phyloP scores from a whole-genome alignment of 2,113 vertebrate species.

The Thermophis baileyi region DNA sequence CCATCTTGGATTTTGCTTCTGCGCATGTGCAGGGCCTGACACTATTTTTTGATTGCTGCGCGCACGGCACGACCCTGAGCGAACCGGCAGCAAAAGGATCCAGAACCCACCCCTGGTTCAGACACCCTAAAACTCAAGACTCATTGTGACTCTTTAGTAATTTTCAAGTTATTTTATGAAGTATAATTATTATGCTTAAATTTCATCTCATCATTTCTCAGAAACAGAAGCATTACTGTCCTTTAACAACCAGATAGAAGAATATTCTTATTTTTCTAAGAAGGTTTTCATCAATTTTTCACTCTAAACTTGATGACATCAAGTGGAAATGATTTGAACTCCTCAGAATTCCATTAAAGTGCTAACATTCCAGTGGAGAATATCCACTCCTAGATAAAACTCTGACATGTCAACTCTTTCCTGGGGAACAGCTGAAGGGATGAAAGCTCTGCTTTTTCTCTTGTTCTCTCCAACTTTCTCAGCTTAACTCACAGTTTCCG shows the following conservation, averaged over 20 bases:
- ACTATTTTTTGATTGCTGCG: too few species aligned
- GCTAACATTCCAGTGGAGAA: constrained; percentile 1
- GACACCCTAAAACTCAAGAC: background rate
- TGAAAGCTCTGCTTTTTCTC: constrained; percentile 18
- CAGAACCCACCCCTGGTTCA: too few species aligned
- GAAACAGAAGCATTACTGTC: constrained; percentile 13
- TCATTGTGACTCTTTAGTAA: background rate
- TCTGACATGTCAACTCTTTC: background rate
- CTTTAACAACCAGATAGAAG: background rate
- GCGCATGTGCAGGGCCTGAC: too few species aligned
- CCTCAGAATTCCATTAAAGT: background rate
- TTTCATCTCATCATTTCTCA: background rate
- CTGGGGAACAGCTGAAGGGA: background rate
- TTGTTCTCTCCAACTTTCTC: background rate
- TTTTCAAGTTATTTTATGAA: background rate
- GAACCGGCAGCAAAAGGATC: too few species aligned
- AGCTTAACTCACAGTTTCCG: constrained; percentile 42
- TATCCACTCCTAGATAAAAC: background rate
- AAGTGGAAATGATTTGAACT: constrained; percentile 10
- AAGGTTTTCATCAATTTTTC: background rate
- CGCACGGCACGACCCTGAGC: too few species aligned
- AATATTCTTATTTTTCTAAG: constrained; percentile 4
- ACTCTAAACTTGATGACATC: background rate
- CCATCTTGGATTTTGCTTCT: too few species aligned
- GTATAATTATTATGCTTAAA: background rate